Evolutionary conservation across 1,140 invertebrate genomes (phyloP).

Genomic region (Listronotus oregonensis): DNA sequence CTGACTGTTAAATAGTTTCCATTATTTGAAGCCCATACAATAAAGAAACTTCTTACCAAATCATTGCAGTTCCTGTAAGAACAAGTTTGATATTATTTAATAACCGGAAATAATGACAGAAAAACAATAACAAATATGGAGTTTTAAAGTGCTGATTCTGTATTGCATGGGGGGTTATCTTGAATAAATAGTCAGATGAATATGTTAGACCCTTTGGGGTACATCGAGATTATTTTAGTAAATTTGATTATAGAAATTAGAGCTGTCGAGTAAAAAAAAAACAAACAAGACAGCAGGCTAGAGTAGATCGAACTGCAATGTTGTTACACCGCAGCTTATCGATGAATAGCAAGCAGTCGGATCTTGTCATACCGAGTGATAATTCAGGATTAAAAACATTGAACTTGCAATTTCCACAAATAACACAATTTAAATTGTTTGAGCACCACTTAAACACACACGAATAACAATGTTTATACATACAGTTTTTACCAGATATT

Average conservation of each 20-base stretch:
- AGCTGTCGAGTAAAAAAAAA: slow-evolving; percentile 27
- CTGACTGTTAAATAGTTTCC: slow-evolving; percentile 1
- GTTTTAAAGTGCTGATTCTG: not conserved
- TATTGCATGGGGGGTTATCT: not conserved
- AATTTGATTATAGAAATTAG: slow-evolving; percentile 5
- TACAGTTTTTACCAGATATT: slow-evolving; percentile 58
- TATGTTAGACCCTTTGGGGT: slow-evolving; percentile 12
- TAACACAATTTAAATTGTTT: slow-evolving; percentile 56
- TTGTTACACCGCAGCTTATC: slow-evolving; percentile 15
- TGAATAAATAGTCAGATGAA: slow-evolving; percentile 15
- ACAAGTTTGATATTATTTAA: no score
- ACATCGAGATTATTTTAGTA: slow-evolving; percentile 9
- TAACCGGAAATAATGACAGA: no score
- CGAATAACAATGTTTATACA: slow-evolving; percentile 58
- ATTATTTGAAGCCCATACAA: not conserved
- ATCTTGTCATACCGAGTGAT: slow-evolving; percentile 52
- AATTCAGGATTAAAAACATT: slow-evolving; percentile 53
- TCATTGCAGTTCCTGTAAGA: no score
- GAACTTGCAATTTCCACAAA: slow-evolving; percentile 56
- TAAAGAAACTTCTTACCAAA: no score
- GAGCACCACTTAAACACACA: slow-evolving; percentile 58
- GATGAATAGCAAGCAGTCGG: slow-evolving; percentile 51
- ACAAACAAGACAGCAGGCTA: slow-evolving; percentile 31
- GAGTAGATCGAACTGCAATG: slow-evolving; percentile 32
- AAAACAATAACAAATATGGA: no score